Conservation (phyloP, 2,797 vertebrate species). For the Centroberyx gerrardi region DNA sequence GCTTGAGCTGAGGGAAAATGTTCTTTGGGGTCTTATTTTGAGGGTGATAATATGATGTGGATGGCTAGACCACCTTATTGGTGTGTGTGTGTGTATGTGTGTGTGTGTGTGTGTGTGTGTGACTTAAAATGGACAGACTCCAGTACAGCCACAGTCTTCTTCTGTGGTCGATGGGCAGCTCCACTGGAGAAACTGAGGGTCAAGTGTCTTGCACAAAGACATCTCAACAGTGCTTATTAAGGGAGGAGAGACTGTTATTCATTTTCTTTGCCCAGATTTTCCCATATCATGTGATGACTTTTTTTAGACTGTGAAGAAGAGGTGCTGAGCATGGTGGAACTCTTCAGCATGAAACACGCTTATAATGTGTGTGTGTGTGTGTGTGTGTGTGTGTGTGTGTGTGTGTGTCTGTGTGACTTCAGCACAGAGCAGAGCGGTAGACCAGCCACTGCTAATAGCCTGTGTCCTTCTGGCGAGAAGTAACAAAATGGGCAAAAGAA, state of each 20-base stretch:
- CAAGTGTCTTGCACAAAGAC: too few relatives aligned
- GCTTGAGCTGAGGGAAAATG: conserved; percentile 48
- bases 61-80: conserved; percentile 47
- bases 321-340: too few relatives aligned
- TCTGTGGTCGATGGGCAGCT: too few relatives aligned
- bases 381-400: too few relatives aligned
- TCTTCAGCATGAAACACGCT: too few relatives aligned
- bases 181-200: too few relatives aligned
- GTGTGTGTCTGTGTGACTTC: background rate
- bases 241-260: background rate
- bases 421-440: background rate
- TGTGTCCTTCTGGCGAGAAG: conserved; percentile 2
- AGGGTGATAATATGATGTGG: conserved; percentile 55
- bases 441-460: background rate
- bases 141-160: too few relatives aligned
- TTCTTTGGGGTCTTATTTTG: conserved; percentile 39
- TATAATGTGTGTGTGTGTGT: too few relatives aligned
- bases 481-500: conserved; percentile 16
- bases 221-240: too few relatives aligned
- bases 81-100: conserved; percentile 15
- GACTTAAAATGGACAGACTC: conserved; percentile 17
- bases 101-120: conserved; percentile 9
- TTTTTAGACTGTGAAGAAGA: too few relatives aligned
- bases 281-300: background rate
- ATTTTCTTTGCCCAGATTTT: background rate